phyloP scores from a whole-genome alignment of 2,113 vertebrate species.

The Pangasianodon hypophthalmus region DNA sequence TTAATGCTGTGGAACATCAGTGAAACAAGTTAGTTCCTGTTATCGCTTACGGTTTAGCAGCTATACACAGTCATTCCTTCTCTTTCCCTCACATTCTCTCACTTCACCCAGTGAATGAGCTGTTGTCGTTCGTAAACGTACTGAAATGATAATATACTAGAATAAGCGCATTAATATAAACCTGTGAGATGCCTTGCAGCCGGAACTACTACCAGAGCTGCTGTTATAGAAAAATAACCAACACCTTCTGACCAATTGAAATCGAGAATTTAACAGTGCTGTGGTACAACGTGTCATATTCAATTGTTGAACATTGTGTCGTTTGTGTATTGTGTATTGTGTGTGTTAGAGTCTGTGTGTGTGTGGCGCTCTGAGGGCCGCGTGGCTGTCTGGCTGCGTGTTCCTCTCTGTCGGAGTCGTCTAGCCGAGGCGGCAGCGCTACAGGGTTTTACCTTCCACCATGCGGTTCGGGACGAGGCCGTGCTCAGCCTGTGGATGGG shows the following conservation, averaged over 20 bases:
- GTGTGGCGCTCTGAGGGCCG: constrained; percentile 81
- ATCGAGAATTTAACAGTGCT: not conserved
- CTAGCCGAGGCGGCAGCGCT: constrained; percentile 74
- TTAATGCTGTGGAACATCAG: not conserved
- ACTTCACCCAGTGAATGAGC: no score
- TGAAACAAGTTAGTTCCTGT: no score
- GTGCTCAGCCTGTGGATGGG: constrained; percentile 84
- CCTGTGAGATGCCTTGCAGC: no score
- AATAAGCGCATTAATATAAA: no score
- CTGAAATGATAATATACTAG: no score
- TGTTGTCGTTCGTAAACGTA: no score
- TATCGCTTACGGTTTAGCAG: not conserved
- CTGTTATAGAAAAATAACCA: no score
- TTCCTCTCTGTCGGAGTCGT: constrained; percentile 83
- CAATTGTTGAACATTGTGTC: not conserved
- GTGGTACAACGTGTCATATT: not conserved
- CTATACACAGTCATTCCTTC: no score
- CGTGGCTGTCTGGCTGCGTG: constrained; percentile 81
- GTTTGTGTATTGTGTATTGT: not conserved
- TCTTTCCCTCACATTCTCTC: no score
- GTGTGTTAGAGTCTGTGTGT: constrained; percentile 72
- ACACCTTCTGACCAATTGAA: not conserved
- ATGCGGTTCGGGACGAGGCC: constrained; percentile 72
- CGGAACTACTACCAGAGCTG: no score
- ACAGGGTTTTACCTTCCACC: constrained; percentile 89